A percentile compares a stretch with the other conserved stretches of the same genome.
Conservation (phyloP, 2,113 vertebrate species). For the Strix uralensis region DNA sequence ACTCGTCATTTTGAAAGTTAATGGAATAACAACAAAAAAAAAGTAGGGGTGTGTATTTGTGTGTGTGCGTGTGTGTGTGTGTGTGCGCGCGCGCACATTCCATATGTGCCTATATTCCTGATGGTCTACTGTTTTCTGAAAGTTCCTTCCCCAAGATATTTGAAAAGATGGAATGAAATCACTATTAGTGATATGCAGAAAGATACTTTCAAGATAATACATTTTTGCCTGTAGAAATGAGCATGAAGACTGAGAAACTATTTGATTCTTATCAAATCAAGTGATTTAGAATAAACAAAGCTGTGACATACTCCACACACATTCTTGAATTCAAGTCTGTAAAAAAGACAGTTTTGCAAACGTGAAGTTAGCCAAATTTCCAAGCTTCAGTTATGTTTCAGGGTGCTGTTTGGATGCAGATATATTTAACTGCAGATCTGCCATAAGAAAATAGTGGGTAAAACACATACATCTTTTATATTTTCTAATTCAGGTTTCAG, state of each 20-base stretch:
- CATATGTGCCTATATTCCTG: neutral
- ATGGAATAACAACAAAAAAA: neutral
- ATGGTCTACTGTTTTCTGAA: neutral
- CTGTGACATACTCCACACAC: neutral
- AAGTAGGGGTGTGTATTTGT: too few species aligned
- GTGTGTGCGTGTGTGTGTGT: neutral
- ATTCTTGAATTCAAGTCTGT: neutral
- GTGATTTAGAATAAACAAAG: neutral
- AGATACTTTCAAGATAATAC: neutral
- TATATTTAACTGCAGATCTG: neutral
- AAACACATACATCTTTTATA: neutral
- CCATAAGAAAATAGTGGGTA: neutral
- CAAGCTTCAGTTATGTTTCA: neutral
- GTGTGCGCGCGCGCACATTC: neutral
- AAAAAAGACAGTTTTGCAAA: neutral
- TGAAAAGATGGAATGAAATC: neutral
- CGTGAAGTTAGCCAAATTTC: neutral
- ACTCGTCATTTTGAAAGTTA: neutral
- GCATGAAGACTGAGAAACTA: neutral
- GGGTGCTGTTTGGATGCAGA: neutral
- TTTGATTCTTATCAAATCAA: neutral
- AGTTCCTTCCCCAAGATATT: neutral
- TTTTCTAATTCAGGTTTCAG: neutral
- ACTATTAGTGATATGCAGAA: neutral
- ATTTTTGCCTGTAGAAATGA: neutral